Evolutionary conservation across 2,888 invertebrate species (phyloP), one percentile per base, ranked within the genome.

Genomic region (Polia nebulosa): DNA sequence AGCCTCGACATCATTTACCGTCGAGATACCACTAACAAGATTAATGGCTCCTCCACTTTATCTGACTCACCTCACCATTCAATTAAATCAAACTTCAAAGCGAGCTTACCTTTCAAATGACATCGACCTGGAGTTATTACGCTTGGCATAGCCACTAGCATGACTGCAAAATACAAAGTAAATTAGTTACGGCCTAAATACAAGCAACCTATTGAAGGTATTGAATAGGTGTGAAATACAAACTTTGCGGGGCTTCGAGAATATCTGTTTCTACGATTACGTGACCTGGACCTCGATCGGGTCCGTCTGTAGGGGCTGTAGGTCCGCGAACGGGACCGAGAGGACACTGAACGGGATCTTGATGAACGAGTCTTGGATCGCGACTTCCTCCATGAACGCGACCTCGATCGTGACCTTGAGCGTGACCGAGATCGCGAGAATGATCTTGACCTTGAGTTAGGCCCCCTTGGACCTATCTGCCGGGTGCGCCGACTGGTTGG

Each of bases 71-170:
- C 69, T 81, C 69, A 78, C 67, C 65, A 65, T 74, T 81, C 56
- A 82, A 85, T 58, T 72, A 69, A 72, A 75, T 62, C 9, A 58
- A 72, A 63, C 22, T 70, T 60, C 20, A 71, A 81, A 84, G 88
- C 86, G 70, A 88, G 89, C 94, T 95, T 93, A 95, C 95, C 95
- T 95, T 84, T 94, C 95, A 77, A 82, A 91, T 0, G 95, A 94
- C 87, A 91, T 89, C 75, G 94, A 94, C 85, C 94, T 92, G 85
- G 94, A 93, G 83, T 89, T 91, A 89, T 92, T 92, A 91, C 89
- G 94, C 88, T 93, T 94, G 83, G 89, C 85, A 90, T 91, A 93
- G 83, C 89, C 88, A 89, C 89, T 90, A 83, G 78, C 72, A 85
- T 91, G 87, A 89, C 93, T 92, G 92, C 85, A 89, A 91, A 91